Percentiles rank a stretch among this genome's conserved stretches.
Evolutionary conservation across 1,140 invertebrate genomes (phyloP).

Genomic region (Cydia fagiglandana): DNA sequence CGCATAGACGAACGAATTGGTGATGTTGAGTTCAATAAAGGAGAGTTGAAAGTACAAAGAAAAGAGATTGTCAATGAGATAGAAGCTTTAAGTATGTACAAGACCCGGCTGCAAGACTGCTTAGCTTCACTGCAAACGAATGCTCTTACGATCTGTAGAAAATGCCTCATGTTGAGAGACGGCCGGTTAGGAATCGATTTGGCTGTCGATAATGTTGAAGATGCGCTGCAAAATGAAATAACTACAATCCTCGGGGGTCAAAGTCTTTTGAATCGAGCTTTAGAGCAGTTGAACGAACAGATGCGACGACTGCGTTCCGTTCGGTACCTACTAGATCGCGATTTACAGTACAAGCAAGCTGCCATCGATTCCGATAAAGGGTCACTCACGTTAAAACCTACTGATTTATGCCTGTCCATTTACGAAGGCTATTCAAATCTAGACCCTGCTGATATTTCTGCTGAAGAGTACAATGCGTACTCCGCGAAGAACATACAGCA

Average conservation of each 20-base stretch:
- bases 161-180: constrained; percentile 86
- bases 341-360: constrained; percentile 89
- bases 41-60: constrained; percentile 88
- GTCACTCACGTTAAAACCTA: constrained; percentile 84
- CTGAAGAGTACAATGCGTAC: constrained; percentile 89
- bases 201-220: constrained; percentile 86
- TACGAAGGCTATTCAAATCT: constrained; percentile 82
- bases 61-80: constrained; percentile 87
- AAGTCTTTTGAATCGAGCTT: constrained; percentile 82
- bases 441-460: constrained; percentile 83
- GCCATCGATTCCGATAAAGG: constrained; percentile 87
- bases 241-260: constrained; percentile 78
- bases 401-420: constrained; percentile 83
- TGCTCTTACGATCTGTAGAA: constrained; percentile 82
- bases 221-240: constrained; percentile 81
- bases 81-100: constrained; percentile 85
- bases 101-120: constrained; percentile 84
- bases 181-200: constrained; percentile 89
- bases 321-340: constrained; percentile 88
- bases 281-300: constrained; percentile 89
- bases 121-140: constrained; percentile 84
- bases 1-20: constrained; percentile 88
- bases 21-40: constrained; percentile 89
- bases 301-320: constrained; percentile 88
- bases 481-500: constrained; percentile 87